phyloP scores from a whole-genome alignment of 2,113 vertebrate species.

The Menura novaehollandiae region DNA sequence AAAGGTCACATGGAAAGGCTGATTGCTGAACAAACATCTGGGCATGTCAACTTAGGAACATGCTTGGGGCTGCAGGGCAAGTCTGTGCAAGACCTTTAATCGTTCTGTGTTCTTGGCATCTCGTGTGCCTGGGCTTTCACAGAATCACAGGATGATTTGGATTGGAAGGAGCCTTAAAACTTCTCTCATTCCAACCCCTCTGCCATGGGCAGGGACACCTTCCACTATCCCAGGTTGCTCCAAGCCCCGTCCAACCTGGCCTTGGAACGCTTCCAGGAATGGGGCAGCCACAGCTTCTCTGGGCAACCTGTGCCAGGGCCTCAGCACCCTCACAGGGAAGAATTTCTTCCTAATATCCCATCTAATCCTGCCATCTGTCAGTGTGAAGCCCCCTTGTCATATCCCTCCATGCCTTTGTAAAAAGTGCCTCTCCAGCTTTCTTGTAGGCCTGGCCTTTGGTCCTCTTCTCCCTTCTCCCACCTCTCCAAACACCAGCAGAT shows the following conservation, averaged over 20 bases:
- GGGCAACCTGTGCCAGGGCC: neutral
- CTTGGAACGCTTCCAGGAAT: neutral
- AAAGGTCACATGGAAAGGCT: neutral
- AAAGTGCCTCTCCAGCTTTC: neutral
- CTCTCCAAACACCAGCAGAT: neutral
- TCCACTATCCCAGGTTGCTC: neutral
- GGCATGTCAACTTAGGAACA: rapidly evolving
- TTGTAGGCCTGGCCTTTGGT: neutral
- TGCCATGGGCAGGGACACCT: neutral
- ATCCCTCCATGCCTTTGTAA: neutral
- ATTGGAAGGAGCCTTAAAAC: neutral
- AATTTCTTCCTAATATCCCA: neutral
- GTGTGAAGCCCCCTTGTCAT: neutral
- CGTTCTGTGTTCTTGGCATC: rapidly evolving
- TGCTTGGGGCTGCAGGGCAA: neutral
- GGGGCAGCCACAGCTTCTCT: neutral
- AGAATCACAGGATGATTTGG: neutral
- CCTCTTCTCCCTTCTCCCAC: neutral
- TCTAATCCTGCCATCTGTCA: neutral
- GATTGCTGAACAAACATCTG: neutral
- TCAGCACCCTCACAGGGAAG: rapidly evolving
- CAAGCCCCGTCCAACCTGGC: neutral
- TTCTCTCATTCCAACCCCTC: neutral
- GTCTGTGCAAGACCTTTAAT: neutral
- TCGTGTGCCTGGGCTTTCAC: neutral